phyloP scores from a whole-genome alignment of 2,113 vertebrate species.

The Meriones unguiculatus region DNA sequence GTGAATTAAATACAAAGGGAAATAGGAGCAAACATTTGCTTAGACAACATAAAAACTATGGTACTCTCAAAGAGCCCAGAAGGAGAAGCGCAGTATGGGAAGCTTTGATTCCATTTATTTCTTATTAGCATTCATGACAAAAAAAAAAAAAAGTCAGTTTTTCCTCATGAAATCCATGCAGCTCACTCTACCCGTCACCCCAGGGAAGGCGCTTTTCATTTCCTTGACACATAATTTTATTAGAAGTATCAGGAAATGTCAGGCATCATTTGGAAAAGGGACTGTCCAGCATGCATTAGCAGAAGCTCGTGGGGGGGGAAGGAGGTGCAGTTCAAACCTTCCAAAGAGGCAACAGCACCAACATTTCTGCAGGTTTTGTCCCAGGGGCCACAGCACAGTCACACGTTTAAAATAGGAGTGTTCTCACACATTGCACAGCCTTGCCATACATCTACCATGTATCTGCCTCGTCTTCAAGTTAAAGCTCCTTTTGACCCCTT shows the following conservation, averaged over 20 bases:
- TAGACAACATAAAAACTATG: background rate
- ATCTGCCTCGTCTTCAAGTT: constrained; percentile 62
- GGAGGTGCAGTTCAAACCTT: background rate
- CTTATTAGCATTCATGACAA: constrained; percentile 79
- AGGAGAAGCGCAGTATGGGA: constrained; percentile 44
- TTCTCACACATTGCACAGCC: constrained; percentile 19
- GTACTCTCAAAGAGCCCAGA: background rate
- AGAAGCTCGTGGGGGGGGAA: background rate
- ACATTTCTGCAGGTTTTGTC: constrained; percentile 52
- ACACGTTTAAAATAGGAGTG: constrained; percentile 26
- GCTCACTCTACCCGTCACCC: constrained; percentile 72
- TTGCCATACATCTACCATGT: constrained; percentile 58
- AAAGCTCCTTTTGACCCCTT: constrained; percentile 60
- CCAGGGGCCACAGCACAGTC: constrained; percentile 38
- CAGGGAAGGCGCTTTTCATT: constrained; percentile 74
- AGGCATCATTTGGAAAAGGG: constrained; percentile 73
- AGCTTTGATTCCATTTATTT: constrained; percentile 77
- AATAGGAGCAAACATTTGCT: background rate
- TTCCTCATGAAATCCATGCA: constrained; percentile 73
- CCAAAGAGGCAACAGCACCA: constrained; percentile 48
- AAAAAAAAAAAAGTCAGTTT: constrained; percentile 74
- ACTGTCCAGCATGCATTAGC: constrained; percentile 62
- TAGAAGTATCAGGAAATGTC: constrained; percentile 77
- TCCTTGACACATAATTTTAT: constrained; percentile 79
- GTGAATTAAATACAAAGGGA: constrained; percentile 48